Conservation (phyloP, 2,113 vertebrate genomes). For the Epinephelus moara region DNA sequence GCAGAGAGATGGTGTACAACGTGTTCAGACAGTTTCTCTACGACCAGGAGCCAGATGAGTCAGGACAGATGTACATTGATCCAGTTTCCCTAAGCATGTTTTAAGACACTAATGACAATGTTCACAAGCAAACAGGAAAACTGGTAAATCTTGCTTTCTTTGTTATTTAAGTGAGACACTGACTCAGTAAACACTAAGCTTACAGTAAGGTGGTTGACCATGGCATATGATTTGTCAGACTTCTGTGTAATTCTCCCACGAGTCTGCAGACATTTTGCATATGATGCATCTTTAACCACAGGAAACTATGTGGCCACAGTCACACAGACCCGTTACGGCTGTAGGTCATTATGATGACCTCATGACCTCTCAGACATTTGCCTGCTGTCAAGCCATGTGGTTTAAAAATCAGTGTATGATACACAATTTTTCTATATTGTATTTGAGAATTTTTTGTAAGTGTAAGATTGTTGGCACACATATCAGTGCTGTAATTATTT, state of each 20-base stretch:
- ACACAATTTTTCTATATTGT: neutral
- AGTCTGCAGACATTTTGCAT: neutral
- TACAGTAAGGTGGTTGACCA: neutral
- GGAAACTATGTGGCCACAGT: neutral
- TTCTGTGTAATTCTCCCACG: neutral
- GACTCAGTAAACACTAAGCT: neutral
- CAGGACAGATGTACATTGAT: conserved; percentile 53
- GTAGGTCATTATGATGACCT: neutral
- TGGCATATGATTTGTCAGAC: neutral
- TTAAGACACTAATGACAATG: neutral
- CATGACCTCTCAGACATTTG: neutral
- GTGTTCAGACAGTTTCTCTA: conserved; percentile 81
- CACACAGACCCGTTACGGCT: neutral
- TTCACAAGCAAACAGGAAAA: neutral
- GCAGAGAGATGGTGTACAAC: conserved; percentile 77
- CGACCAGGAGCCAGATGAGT: conserved; percentile 62
- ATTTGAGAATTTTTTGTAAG: neutral
- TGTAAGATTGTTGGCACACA: neutral
- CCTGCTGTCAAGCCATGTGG: neutral
- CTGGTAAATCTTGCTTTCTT: neutral
- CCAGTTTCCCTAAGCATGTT: conserved; percentile 66
- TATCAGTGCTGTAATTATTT: conserved; percentile 3
- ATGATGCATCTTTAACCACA: conserved; percentile 24
- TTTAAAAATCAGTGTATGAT: neutral
- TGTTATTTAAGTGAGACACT: neutral